Evolutionary conservation across 2,888 invertebrate genomes (phyloP).

Genomic region (Drepana falcataria): DNA sequence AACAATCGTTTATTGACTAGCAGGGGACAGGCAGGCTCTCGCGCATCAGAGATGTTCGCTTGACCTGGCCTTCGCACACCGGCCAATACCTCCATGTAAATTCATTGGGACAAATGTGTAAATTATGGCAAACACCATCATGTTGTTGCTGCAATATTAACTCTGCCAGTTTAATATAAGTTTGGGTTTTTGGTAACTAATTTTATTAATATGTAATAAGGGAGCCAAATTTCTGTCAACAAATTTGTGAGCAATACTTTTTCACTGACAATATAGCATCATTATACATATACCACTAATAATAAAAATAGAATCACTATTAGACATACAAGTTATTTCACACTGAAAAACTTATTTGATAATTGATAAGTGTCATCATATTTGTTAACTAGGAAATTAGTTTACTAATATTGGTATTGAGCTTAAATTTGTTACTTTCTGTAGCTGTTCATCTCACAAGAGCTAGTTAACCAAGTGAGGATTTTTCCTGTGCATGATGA

Average conservation of each 20-base stretch:
- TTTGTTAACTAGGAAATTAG: slow-evolving; percentile 10
- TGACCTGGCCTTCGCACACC: slow-evolving; percentile 36
- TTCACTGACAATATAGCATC: slow-evolving; percentile 30
- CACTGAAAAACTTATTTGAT: slow-evolving; percentile 21
- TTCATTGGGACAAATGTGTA: slow-evolving; percentile 65
- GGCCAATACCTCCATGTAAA: slow-evolving; percentile 49
- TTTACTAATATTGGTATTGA: slow-evolving; percentile 7
- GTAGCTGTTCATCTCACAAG: background rate
- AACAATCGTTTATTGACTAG: slow-evolving; percentile 99
- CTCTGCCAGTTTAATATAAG: slow-evolving; percentile 6
- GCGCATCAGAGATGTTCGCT: slow-evolving; percentile 41
- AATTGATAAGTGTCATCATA: slow-evolving; percentile 12
- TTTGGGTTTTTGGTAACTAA: slow-evolving; percentile 33
- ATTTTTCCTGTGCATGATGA: slow-evolving; percentile 13
- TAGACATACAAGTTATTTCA: slow-evolving; percentile 10
- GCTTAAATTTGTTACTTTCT: background rate
- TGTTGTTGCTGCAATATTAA: slow-evolving; percentile 25
- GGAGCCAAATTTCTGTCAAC: slow-evolving; percentile 28
- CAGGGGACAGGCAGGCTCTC: slow-evolving; percentile 44
- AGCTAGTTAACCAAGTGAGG: slow-evolving; percentile 10
- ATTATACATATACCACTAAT: slow-evolving; percentile 26
- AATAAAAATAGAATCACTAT: slow-evolving; percentile 25
- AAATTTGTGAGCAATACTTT: slow-evolving; percentile 6
- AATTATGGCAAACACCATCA: slow-evolving; percentile 29
- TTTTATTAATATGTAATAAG: slow-evolving; percentile 15